Evolutionary conservation across 2,797 vertebrate species (phyloP), one percentile per base, ranked within the genome.

Genomic region (Eutrigla gurnardus): DNA sequence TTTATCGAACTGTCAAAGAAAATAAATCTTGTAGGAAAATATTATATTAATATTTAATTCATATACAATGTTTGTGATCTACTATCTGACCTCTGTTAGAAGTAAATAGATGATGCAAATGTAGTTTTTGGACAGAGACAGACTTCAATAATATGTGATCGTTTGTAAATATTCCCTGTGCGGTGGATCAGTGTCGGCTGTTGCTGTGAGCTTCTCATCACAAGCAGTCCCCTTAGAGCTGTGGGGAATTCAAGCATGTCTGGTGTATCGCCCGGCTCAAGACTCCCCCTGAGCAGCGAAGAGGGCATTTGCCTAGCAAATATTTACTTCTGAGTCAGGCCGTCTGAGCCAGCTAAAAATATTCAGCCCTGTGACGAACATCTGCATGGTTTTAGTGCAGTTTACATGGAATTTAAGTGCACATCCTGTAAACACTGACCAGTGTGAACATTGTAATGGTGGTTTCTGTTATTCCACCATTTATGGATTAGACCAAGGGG

Each of bases 351-450:
- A 82, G 75, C 47, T 78, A 36, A 42, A 25, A 82, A 73, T 69
- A 77, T 83, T 83, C 64, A 80, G 7, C 40, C 13, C 49, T 4
- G 43, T 12, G 43, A 61, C 17, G 33, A 61, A 76, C 37, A 39
- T 43, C 15, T 40, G 52, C 0, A 5, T 17, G 57, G 43, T 43
- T 77, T 77, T 49, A 50, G 25, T 58, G 64, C 14, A 45, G 75
- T 83, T 85, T 84, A 71, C 13, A 47, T 10, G 65, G 70, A 53
- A 58, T 50, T 45, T 59, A 86, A 80, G 65, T 62, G 74, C 36
- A 79, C 45, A 54, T 70, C 42, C 57, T 68, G 60, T 69, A 65
- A 75, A 86, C 71, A 83, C 45, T 5, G 2, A 8, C 14, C 37
- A 52, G 14, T 18, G 14, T 18, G n/a, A n/a, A 12, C 37, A 32